These are phyloP conservation scores for Bemisia tabaci DNA, from an alignment of 1,140 invertebrate genomes.

Conservation along the genomic window DNA sequence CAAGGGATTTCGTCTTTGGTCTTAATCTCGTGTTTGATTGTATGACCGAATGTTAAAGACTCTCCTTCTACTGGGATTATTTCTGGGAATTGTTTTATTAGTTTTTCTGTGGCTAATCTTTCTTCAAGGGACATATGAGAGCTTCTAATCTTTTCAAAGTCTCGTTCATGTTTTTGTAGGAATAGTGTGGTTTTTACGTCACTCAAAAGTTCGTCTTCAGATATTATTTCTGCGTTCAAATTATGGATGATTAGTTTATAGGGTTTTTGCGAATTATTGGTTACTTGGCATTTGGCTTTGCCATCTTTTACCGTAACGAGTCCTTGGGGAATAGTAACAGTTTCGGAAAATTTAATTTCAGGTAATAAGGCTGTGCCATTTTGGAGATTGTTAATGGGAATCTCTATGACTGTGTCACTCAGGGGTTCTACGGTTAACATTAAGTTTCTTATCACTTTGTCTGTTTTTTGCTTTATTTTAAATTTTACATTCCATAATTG, in stretches of 20 bases:
- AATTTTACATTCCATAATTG: neutral
- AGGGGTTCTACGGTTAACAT: neutral
- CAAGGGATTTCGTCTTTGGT: conserved; percentile 8
- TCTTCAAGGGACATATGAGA: neutral
- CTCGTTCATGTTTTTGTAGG: neutral
- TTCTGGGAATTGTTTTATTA: conserved; percentile 2
- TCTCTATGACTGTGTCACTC: neutral
- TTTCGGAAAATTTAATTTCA: neutral
- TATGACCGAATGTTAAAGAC: neutral
- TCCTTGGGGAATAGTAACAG: neutral
- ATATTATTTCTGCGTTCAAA: neutral
- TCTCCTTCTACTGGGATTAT: conserved; percentile 6
- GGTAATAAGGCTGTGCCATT: neutral
- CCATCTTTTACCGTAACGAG: neutral
- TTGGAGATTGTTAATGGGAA: neutral
- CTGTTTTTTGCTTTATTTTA: neutral
- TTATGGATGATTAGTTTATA: neutral
- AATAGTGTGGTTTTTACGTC: neutral
- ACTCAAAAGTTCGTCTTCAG: neutral
- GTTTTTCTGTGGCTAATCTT: neutral
- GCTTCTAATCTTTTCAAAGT: neutral
- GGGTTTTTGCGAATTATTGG: neutral
- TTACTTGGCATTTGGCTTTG: neutral
- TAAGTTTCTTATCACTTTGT: neutral
- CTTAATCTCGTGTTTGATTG: conserved; percentile 8